phyloP scores from a whole-genome alignment of 2,797 vertebrate genomes.

The Uromys caudimaculatus region DNA sequence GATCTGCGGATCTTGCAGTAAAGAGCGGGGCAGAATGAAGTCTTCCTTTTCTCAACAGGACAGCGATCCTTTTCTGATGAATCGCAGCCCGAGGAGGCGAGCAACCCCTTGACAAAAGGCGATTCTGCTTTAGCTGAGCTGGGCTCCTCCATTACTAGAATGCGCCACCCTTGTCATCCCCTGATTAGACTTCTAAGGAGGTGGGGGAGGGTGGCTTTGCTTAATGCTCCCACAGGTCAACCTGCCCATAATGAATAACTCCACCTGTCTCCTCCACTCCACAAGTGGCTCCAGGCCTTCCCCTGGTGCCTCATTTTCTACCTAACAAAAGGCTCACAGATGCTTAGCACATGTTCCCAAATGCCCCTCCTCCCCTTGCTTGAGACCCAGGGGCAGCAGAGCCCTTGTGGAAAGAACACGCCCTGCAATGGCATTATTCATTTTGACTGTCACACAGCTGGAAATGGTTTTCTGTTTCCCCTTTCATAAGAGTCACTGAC shows the following conservation, averaged over 20 bases:
- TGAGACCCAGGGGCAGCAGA: conserved; percentile 18
- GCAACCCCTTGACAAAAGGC: conserved; percentile 47
- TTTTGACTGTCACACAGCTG: conserved; percentile 12
- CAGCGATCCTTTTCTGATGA: conserved; percentile 37
- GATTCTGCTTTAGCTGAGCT: conserved; percentile 21
- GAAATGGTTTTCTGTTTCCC: conserved; percentile 60
- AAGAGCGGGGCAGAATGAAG: conserved; percentile 40
- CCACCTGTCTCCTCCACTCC: conserved; percentile 9
- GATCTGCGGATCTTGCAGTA: neutral
- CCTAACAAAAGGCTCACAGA: conserved; percentile 58
- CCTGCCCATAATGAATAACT: conserved; percentile 4
- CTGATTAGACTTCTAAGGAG: conserved; percentile 31
- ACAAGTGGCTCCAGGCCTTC: neutral
- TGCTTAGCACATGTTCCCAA: neutral
- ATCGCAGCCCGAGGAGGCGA: conserved; percentile 49
- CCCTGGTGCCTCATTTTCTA: neutral
- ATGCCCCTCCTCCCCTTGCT: neutral
- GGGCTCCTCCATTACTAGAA: neutral
- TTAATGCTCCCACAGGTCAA: neutral
- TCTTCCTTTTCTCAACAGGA: conserved; percentile 48
- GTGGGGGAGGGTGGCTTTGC: neutral
- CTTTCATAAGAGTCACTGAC: neutral
- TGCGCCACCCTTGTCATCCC: neutral
- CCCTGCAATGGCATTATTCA: neutral
- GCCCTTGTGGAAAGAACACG: conserved; percentile 1